Evolutionary conservation across 2,113 vertebrate genomes (phyloP), one percentile per base, ranked within the genome.

Genomic region (Anoplopoma fimbria): DNA sequence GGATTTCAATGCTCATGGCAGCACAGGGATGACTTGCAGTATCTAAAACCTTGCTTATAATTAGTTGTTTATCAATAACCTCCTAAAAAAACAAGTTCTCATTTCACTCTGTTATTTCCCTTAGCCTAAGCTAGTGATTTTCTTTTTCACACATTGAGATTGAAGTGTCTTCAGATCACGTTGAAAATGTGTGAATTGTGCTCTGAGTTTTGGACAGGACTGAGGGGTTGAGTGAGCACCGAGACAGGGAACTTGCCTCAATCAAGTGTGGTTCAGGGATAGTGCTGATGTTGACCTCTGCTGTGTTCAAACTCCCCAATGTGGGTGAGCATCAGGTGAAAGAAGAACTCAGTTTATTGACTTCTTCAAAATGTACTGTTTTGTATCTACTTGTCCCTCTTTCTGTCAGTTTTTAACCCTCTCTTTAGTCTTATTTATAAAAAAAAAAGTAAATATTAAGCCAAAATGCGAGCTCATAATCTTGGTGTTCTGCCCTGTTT

Each of bases 211-310:
- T 17, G 49, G 49, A 70, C 49, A 23, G 27, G 9, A 0, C 23
- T 49, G 42, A 60, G 63, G 63, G 33, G 42, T 60, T 84, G 71
- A 65, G 33, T 79, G 81, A 67, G 75, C 65, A 55, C 21, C 9
- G 47, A 79, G 55, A 80, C 13, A 21, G 67, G 65, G 65, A 88
- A 79, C 55, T 81, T 75, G 45, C 29, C 25, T 82, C 45, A 51
- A 74, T 87, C 74, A 60, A 69, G 79, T 87, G 51, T 70, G 83
- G 88, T 89, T 89, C 83, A 89, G 72, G 53, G 89, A 76, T 31
- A 25, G 78, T 57, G 67, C 83, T 79, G 74, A 62, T 79, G 86
- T 75, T 75, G 81, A 88, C 79, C 77, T 81, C 65, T 87, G 81
- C 31, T 25, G 25, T 86, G 74, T 75, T 85, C 68, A 75, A 85